phyloP scores from a whole-genome alignment of 2,888 invertebrate genomes.

The Crocallis elinguaria region DNA sequence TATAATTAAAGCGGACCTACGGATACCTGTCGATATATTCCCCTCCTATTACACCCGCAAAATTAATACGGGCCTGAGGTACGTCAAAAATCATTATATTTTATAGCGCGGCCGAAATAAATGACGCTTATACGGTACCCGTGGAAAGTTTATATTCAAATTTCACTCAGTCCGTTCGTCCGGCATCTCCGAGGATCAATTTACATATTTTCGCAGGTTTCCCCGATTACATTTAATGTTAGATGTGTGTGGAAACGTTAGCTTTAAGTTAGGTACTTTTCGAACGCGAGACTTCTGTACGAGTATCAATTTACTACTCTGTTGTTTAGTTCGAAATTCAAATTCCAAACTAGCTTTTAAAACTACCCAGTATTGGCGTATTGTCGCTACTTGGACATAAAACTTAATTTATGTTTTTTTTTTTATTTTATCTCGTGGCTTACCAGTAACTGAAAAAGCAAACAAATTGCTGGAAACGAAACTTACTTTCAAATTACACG shows the following conservation, averaged over 20 bases:
- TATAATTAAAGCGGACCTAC: constrained; percentile 41
- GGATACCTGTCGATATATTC: constrained; percentile 70
- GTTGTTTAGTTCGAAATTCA: constrained; percentile 1
- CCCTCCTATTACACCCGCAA: constrained; percentile 59
- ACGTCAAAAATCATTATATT: constrained; percentile 84
- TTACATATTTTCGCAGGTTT: constrained; percentile 84
- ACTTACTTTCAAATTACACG: constrained; percentile 41
- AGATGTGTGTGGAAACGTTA: constrained; percentile 55
- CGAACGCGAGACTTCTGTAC: constrained; percentile 6
- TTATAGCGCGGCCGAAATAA: constrained; percentile 80
- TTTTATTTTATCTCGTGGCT: not conserved
- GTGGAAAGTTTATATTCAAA: constrained; percentile 82
- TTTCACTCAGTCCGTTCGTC: constrained; percentile 77
- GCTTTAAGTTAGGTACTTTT: constrained; percentile 23
- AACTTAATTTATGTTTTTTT: not conserved
- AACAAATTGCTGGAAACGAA: constrained; percentile 30
- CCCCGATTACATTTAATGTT: constrained; percentile 73
- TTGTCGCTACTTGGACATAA: not conserved
- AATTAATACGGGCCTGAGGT: constrained; percentile 76
- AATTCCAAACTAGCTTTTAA: not conserved
- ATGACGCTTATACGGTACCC: constrained; percentile 78
- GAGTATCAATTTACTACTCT: constrained; percentile 12
- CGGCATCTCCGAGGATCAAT: constrained; percentile 83
- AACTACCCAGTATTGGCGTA: not conserved
- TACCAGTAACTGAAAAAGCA: constrained; percentile 1